phyloP scores from a whole-genome alignment of 1,140 invertebrate species.

The Aphaenogaster ashmeadi region DNA sequence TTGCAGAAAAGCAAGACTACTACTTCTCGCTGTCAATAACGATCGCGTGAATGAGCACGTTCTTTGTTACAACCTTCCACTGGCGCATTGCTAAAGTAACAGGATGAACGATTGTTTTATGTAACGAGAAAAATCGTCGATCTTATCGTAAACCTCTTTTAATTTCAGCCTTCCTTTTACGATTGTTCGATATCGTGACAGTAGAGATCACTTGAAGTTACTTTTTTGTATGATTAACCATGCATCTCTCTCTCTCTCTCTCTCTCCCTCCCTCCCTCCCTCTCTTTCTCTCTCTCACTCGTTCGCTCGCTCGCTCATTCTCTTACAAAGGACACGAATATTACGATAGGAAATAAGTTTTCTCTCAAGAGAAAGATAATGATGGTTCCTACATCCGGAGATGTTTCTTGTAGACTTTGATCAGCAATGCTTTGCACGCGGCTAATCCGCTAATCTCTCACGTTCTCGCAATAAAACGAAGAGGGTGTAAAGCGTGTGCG shows the following conservation, averaged over 20 bases:
- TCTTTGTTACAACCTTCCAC: background rate
- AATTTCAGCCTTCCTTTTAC: background rate
- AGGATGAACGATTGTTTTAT: background rate
- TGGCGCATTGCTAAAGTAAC: slow-evolving; percentile 17
- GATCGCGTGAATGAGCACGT: slow-evolving; percentile 10
- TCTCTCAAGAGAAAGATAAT: background rate
- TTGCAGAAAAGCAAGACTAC: slow-evolving; percentile 19
- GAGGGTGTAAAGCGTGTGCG: slow-evolving; percentile 6
- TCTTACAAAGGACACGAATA: slow-evolving; percentile 47
- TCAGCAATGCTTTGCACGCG: slow-evolving; percentile 68
- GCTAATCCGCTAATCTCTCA: slow-evolving; percentile 74
- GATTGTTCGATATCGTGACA: background rate
- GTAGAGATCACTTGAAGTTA: background rate
- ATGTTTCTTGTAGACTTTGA: slow-evolving; percentile 60
- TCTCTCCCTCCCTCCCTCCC: background rate
- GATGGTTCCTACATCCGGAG: slow-evolving; percentile 36
- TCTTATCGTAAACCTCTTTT: background rate
- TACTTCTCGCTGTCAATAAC: slow-evolving; percentile 44
- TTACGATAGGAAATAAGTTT: slow-evolving; percentile 46
- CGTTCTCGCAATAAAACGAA: slow-evolving; percentile 69
- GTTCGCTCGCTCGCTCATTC: background rate
- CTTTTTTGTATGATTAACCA: background rate
- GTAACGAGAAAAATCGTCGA: background rate
- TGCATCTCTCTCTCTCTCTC: background rate
- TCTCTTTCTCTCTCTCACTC: background rate